Base-by-base conservation (phyloP, 2,888 invertebrate species). In the Unio pictorum region DNA sequence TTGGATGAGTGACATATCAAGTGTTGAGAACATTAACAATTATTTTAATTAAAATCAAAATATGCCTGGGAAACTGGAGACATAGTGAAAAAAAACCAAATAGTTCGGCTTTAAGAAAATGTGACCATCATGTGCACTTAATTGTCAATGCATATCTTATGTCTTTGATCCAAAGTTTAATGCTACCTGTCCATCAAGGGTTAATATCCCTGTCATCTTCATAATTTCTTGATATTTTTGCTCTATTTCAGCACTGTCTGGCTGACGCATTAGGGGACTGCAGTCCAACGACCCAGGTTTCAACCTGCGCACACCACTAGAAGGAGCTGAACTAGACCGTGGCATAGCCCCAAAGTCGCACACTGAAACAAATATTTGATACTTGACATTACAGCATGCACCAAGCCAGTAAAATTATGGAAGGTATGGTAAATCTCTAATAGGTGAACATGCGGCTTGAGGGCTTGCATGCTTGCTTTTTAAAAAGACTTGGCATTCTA, bases 151-250 rank as follows among this genome's bases (percentile, higher is more conserved):
- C 34, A 15, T 26, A 8, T n/a, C 17, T 18, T 26, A 61, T 34
- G 17, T 15, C 11, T 60, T 18, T 3, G 26, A 68, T 45, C 11
- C 45, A 45, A 4, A 26, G 34, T 4, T 6, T 58, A 1, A 61
- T 55, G 85, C 81, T 88, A 92, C 92, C 85, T 90, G 89, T 64
- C 94, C 95, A 83, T 95, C 94, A 71, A 98, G 95, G 76, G 93
- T 96, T 74, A 98, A 91, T 85, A 96, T 95, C 69, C 97, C 97
- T 88, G 95, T 96, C 91, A 95, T 95, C 91, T 95, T 95, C 93
- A 96, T 96, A 71, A 98, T 97, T 91, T 97, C 96, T 85, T 95
- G 94, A 84, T 97, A 93, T 89, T 95, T 95, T 77, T 93, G 93
- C 88, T 97, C 97, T 67, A 93, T 92, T 84, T 93, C 93, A 30